phyloP scores from a whole-genome alignment of 2,797 vertebrate genomes.

The Bradypodion ventrale region DNA sequence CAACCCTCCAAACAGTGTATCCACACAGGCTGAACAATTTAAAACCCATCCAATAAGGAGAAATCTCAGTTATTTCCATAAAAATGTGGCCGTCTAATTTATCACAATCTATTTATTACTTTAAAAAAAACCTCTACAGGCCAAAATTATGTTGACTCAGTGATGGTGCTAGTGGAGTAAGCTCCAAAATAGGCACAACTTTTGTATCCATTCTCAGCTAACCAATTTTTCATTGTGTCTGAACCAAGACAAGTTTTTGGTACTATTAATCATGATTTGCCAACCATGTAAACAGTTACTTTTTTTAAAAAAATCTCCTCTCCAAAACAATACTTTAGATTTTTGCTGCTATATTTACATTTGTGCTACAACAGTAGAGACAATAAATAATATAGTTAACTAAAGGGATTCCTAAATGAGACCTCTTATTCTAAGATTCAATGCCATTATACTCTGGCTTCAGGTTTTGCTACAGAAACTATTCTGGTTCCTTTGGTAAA shows the following conservation, averaged over 20 bases:
- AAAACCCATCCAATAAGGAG: background rate
- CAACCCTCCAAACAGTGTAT: background rate
- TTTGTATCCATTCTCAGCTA: background rate
- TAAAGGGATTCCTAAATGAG: background rate
- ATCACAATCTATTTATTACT: background rate
- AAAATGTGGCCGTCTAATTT: background rate
- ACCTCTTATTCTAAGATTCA: background rate
- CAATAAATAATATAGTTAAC: too few relatives aligned
- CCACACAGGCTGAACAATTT: background rate
- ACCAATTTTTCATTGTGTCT: background rate
- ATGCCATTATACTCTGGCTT: background rate
- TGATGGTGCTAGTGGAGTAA: background rate
- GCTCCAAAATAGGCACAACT: background rate
- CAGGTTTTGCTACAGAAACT: background rate
- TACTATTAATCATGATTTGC: background rate
- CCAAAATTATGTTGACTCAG: too few relatives aligned
- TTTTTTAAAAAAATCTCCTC: too few relatives aligned
- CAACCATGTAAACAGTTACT: background rate
- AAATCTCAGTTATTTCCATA: background rate
- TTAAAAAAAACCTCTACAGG: background rate
- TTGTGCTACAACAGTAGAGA: background rate
- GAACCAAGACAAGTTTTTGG: background rate
- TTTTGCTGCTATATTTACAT: background rate
- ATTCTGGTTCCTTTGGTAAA: background rate
- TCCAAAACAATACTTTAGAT: too few relatives aligned